These are phyloP conservation scores for Sesamia inferens DNA, from an alignment of 2,888 invertebrate genomes.

Conservation along the genomic window DNA sequence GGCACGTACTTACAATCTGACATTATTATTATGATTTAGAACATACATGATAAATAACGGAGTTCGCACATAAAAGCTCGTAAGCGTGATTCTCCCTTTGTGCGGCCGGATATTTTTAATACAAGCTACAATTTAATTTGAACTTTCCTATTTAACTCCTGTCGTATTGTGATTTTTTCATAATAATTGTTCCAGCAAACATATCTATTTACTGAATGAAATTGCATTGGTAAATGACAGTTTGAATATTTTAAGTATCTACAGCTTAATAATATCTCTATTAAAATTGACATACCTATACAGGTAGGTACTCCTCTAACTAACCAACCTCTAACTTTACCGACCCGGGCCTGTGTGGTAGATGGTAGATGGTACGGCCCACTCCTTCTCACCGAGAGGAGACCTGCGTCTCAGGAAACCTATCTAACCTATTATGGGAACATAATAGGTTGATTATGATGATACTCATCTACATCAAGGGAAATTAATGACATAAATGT, in stretches of 20 bases:
- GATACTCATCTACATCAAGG: neutral
- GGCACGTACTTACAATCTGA: slow-evolving; percentile 6
- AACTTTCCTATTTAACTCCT: neutral
- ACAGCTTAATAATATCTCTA: neutral
- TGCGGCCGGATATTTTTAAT: slow-evolving; percentile 16
- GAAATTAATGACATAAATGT: slow-evolving; percentile 6
- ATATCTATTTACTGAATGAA: neutral
- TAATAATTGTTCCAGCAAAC: neutral
- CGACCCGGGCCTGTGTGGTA: too few species aligned
- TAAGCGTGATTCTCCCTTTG: slow-evolving; percentile 12
- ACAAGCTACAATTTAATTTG: slow-evolving; percentile 2
- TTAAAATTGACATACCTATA: neutral
- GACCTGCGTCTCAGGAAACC: too few species aligned
- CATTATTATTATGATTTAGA: slow-evolving; percentile 16
- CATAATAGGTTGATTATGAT: too few species aligned
- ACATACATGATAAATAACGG: neutral
- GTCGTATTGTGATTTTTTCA: neutral
- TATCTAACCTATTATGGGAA: too few species aligned
- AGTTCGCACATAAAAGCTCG: neutral
- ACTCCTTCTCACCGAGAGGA: too few species aligned
- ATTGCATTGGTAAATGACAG: neutral
- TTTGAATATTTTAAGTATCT: neutral
- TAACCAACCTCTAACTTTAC: too few species aligned
- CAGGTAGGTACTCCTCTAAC: too few species aligned
- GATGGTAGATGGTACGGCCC: too few species aligned